Base-by-base conservation (phyloP, 2,888 invertebrate species). In the Scaptomyza tumidula region DNA sequence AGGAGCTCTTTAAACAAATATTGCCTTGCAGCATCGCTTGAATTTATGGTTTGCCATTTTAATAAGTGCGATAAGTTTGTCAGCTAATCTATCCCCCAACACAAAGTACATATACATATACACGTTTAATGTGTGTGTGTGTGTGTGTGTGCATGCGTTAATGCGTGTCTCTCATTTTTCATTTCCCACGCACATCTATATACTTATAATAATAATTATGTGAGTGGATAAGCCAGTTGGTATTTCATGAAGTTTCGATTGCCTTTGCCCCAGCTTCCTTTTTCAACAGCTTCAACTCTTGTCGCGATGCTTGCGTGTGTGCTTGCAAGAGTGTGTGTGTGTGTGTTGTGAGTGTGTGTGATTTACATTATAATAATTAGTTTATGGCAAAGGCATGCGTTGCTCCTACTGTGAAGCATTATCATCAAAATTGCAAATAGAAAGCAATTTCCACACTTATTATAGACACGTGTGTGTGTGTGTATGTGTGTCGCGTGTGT, bases 351-450 rank as follows among this genome's bases (percentile, higher is more conserved):
- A 56, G 75, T 58, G 75, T 68, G 62, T 78, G 58, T 71, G 82
- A 78, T 78, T 81, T 62, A 61, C 75, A 79, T 79, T 79, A 78
- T 75, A 78, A 71, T 79, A 81, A 79, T 79, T 81, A 75, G 79
- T 79, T 78, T 81, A 71, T 68, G 75, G 60, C 61, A 65, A 62
- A 65, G 72, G 62, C 71, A 74, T 56, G 45, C 56, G 53, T 50
- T 66, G 72, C 55, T 61, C 31, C 19, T 14, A 55, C 35, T 46
- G 45, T 1, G 44, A 2, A 19, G 56, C 61, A 55, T 60, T 58
- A 57, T 46, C 59, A 79, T 75, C 78, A 79, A 71, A 81, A 78
- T 81, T 81, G 79, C 79, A 79, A 75, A 81, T 78, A 71, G 65
- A 75, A 81, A 78, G 79, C 75, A 78, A 75, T 79, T 78, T 75